A percentile compares a stretch with the other conserved stretches of the same genome.
phyloP scores from a whole-genome alignment of 2,888 invertebrate species.

The Drosophila pseudotalamancana region DNA sequence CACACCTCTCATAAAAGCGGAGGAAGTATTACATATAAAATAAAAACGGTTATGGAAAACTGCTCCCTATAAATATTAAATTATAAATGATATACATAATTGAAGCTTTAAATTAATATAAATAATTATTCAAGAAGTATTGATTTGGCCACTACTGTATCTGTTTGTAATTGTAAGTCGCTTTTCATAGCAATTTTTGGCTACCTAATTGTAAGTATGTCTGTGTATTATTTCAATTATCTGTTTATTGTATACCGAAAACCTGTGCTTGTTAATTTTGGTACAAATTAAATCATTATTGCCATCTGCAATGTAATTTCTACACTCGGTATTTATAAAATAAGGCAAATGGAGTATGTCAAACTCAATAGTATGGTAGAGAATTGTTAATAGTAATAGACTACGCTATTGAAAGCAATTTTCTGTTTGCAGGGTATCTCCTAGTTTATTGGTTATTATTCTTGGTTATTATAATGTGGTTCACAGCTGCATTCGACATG shows the following conservation, averaged over 20 bases:
- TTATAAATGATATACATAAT: too few relatives aligned
- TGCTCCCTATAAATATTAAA: too few relatives aligned
- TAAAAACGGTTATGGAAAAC: too few relatives aligned
- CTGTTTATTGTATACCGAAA: conserved; percentile 39
- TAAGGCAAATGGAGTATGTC: background rate
- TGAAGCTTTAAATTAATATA: too few relatives aligned
- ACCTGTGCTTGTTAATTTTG: background rate
- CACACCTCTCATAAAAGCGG: background rate
- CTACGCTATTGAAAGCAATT: too few relatives aligned
- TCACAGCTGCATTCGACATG: conserved; percentile 56
- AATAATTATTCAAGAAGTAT: too few relatives aligned
- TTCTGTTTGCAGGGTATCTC: background rate
- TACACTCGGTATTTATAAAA: background rate
- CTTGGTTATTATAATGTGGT: conserved; percentile 49
- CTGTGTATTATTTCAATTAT: conserved; percentile 41
- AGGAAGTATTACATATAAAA: too few relatives aligned
- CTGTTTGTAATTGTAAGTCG: conserved; percentile 2
- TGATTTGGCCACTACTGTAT: conserved; percentile 11
- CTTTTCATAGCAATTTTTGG: conserved; percentile 13
- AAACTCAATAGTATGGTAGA: background rate
- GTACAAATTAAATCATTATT: conserved; percentile 15
- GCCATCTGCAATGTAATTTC: background rate
- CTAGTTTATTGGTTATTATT: background rate
- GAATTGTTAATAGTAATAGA: too few relatives aligned
- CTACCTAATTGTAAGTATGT: conserved; percentile 9